Percentiles rank a stretch among this genome's conserved stretches.
phyloP scores from a whole-genome alignment of 2,797 vertebrate species.

The Aulostomus chinensis region DNA sequence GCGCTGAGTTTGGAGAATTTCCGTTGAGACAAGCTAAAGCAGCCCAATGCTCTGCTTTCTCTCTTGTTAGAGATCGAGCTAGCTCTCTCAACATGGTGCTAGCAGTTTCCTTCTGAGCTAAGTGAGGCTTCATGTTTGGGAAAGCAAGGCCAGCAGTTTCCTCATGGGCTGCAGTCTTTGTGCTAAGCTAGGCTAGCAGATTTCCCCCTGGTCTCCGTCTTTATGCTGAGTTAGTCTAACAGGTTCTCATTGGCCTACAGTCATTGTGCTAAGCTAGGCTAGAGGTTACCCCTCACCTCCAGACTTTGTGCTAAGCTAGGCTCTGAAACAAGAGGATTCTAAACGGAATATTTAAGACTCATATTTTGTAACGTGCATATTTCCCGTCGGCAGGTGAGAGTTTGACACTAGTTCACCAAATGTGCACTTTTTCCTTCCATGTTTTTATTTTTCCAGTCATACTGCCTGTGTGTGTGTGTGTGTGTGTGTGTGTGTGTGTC shows the following conservation, averaged over 20 bases:
- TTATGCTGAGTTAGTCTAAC: conserved; percentile 17
- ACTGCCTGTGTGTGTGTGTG: conserved; percentile 10
- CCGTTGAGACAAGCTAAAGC: too few species aligned
- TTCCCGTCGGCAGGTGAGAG: conserved; percentile 34
- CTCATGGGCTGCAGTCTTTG: neutral
- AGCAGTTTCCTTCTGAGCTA: too few species aligned
- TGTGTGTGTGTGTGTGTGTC: too few species aligned
- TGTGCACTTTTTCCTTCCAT: conserved; percentile 61
- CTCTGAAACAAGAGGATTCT: too few species aligned
- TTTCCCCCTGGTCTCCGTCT: neutral
- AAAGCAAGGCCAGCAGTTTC: too few species aligned
- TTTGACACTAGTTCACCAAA: conserved; percentile 61
- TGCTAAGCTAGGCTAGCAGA: neutral
- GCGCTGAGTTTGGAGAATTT: too few species aligned
- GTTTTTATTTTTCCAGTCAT: conserved; percentile 11
- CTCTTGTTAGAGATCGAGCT: too few species aligned
- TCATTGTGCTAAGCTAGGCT: neutral
- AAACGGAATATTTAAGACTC: conserved; percentile 20
- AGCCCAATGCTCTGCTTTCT: too few species aligned
- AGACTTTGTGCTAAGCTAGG: neutral
- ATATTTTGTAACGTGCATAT: conserved; percentile 57
- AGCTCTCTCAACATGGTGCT: too few species aligned
- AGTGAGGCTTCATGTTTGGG: too few species aligned
- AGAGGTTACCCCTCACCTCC: neutral
- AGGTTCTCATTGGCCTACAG: neutral